Percentiles rank a stretch among this genome's conserved stretches.
phyloP scores from a whole-genome alignment of 2,113 vertebrate genomes.

The Erythrolamprus reginae region DNA sequence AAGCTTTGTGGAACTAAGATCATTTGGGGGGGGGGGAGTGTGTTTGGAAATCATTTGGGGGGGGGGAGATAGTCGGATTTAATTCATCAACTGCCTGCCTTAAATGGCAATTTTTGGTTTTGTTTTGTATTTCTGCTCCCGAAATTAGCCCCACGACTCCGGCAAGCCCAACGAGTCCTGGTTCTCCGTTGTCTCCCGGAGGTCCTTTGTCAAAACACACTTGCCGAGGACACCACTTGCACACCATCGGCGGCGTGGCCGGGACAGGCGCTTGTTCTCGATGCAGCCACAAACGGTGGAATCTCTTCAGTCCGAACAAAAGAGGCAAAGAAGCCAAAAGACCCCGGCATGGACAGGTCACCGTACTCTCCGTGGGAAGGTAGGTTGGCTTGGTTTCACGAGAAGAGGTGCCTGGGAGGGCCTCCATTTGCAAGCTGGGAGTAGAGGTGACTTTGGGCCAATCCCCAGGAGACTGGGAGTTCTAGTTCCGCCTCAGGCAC shows the following conservation, averaged over 20 bases:
- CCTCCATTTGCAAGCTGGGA: not conserved
- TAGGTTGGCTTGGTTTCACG: constrained; percentile 42
- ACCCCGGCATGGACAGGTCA: constrained; percentile 77
- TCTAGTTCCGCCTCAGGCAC: too few relatives aligned
- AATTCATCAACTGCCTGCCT: not conserved
- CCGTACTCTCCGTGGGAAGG: constrained; percentile 93
- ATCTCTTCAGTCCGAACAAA: constrained; percentile 74
- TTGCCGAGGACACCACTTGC: constrained; percentile 83
- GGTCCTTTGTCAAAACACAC: constrained; percentile 77
- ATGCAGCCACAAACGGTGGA: constrained; percentile 91
- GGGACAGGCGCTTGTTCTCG: constrained; percentile 84
- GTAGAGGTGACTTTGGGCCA: too few relatives aligned
- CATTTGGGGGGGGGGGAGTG: too few relatives aligned
- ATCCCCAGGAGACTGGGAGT: too few relatives aligned
- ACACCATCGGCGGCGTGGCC: constrained; percentile 82
- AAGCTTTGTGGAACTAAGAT: not conserved
- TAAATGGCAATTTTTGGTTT: not conserved
- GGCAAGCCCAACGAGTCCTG: constrained; percentile 73
- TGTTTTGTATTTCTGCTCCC: not conserved
- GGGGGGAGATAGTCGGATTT: not conserved
- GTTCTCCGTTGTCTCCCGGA: constrained; percentile 67
- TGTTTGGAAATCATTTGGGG: not conserved
- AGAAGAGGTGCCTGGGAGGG: not conserved
- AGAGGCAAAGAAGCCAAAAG: constrained; percentile 70
- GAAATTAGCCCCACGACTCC: constrained; percentile 63